Conservation (phyloP, 2,888 invertebrate genomes). For the Cerastis rubricosa region DNA sequence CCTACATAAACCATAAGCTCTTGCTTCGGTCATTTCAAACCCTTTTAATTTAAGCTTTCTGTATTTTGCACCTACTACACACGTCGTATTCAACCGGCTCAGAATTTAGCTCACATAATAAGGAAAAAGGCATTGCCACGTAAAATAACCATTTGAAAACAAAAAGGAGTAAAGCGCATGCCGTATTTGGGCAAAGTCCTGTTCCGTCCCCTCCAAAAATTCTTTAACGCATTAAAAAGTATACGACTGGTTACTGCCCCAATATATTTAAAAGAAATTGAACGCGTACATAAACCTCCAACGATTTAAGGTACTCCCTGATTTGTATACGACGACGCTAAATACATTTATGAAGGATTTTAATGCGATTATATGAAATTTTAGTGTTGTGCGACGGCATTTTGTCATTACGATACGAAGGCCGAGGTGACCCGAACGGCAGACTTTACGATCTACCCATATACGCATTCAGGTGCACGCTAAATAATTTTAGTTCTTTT, state of each 20-base stretch:
- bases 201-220: constrained; percentile 37
- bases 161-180: constrained; percentile 47
- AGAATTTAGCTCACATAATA: constrained; percentile 46
- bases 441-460: constrained; percentile 60
- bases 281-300: constrained; percentile 62
- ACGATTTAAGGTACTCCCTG: constrained; percentile 66
- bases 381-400: constrained; percentile 53
- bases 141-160: constrained; percentile 59
- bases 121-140: constrained; percentile 36
- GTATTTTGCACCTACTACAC: constrained; percentile 40
- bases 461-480: constrained; percentile 52
- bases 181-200: constrained; percentile 47
- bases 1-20: constrained; percentile 2
- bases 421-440: constrained; percentile 51
- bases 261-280: constrained; percentile 57
- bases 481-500: constrained; percentile 56
- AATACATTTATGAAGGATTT: constrained; percentile 73
- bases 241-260: constrained; percentile 45
- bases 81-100: constrained; percentile 20
- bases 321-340: constrained; percentile 69
- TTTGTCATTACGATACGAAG: constrained; percentile 64
- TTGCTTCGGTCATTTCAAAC: neutral
- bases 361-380: constrained; percentile 72
- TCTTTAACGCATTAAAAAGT: constrained; percentile 44
- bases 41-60: constrained; percentile 20